Conservation (phyloP, 2,888 invertebrate genomes). For the Drosophila ustulata region DNA sequence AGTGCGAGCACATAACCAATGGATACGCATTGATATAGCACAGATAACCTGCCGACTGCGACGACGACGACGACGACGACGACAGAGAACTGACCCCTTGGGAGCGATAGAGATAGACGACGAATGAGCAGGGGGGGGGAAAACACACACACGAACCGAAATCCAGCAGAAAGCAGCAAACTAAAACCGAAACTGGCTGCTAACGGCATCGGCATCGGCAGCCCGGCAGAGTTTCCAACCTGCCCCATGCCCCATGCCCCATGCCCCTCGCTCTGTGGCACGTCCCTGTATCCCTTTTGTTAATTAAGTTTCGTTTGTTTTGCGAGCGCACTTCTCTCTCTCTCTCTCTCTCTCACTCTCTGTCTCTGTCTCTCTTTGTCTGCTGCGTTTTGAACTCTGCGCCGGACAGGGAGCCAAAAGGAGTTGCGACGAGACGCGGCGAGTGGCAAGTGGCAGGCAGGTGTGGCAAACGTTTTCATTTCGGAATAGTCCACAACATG, state of each 20-base stretch:
- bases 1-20: constrained; percentile 60
- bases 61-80: constrained; percentile 14
- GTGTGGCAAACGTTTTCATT: constrained; percentile 4
- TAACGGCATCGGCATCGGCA: constrained; percentile 11
- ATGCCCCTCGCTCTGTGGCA: not conserved
- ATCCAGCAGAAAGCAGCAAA: constrained; percentile 33
- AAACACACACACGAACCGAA: constrained; percentile 49
- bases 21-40: constrained; percentile 76
- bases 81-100: constrained; percentile 39
- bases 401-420: constrained; percentile 55
- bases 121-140: not conserved
- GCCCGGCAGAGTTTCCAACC: not conserved
- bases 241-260: not conserved
- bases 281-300: constrained; percentile 65
- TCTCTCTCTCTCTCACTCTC: constrained; percentile 29
- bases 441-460: constrained; percentile 1
- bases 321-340: constrained; percentile 53
- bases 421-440: constrained; percentile 29
- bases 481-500: constrained; percentile 5
- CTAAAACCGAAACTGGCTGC: constrained; percentile 40
- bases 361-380: constrained; percentile 24
- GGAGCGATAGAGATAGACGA: constrained; percentile 50
- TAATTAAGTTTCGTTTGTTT: constrained; percentile 83
- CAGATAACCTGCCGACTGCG: constrained; percentile 51
- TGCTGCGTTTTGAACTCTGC: constrained; percentile 51